Base-by-base conservation (phyloP, 2,797 vertebrate genomes). In the Sebastes taczanowskii region DNA sequence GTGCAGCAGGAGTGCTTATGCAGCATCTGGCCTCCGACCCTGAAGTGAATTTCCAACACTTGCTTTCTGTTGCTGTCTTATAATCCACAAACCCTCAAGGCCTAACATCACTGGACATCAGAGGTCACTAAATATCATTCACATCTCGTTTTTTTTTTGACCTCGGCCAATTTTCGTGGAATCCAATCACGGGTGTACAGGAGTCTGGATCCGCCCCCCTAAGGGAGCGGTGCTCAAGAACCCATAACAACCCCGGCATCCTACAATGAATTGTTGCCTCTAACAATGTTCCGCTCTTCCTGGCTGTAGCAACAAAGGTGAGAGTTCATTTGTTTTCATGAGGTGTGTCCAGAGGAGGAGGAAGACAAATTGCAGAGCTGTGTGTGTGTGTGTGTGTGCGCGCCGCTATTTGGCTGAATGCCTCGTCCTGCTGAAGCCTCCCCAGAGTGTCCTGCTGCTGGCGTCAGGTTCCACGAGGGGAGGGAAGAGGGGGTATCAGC, bases 281-380 rank as follows among this genome's bases (percentile, higher is more conserved):
- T 77, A 89, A 88, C 87, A 87, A 85, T 68, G 85, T 61, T 82
- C 80, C 61, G n/a, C 25, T 29, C 81, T 88, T 93, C 84, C 86
- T 86, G 84, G 92, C 82, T 85, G 78, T 69, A 72, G 88, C 87
- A 91, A 90, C 84, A 92, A 90, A 94, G 92, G 91, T 93, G 94
- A 95, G 92, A 93, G 94, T 94, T 94, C 91, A 91, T 92, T 94
- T 90, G 92, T 93, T 94, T 92, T 92, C 92, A 92, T 89, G 90
- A 94, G 93, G 91, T 88, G 92, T 89, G 90, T 95, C 92, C 91
- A 92, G 87, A 62, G 78, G 85, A 93, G 90, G 89, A 90, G 87
- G 89, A 94, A 95, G 93, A 95, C 91, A 91, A 94, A 95, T 95
- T 88, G 86, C 92, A 82, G 81, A 61, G 76, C 87, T 65, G 81